Base-by-base conservation (phyloP, 2,113 vertebrate species). In the Notothenia coriiceps region DNA sequence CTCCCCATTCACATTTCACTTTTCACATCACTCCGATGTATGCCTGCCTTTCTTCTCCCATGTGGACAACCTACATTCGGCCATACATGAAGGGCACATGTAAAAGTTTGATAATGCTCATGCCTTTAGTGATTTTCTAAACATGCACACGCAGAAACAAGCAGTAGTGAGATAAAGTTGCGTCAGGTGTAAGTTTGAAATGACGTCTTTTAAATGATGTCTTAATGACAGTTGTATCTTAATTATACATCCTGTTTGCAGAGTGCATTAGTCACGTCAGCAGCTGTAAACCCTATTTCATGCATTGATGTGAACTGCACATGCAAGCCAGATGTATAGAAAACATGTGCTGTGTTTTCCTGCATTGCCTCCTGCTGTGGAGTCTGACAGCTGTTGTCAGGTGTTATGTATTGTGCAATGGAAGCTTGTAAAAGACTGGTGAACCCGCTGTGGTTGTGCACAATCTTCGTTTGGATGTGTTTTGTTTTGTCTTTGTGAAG, bases 381-480 rank as follows among this genome's bases (percentile, higher is more conserved):
- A 54, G 56, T 3, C 82, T 80, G 77, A 79, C 89, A 88, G 70
- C 70, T 54, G 59, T 68, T 90, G 81, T 86, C 86, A 86, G 71
- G 62, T 62, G 29, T 29, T 47, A 66, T 29, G 3, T 68, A 85
- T 85, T 65, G 59, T 77, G 55, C 56, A 15, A 62, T 62, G 22
- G 74, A 74, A 63, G 60, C 20, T 77, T 80, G 68, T 54, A 61
- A 79, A 77, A 77, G 60, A 85, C 51, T 33, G 18, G 22, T 15
- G 51, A 50, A 79, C 65, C 80, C 10, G 70, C 87, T 82, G 71
- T 49, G 83, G 66, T 66, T 65, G 51, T 66, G 77, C 77, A 51
- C 56, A 44, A 76, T 91, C 74, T 75, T 55, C 57, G 60, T 50
- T 75, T 77, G 57, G 60, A 59, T 79, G 72, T 78, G 73, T 69